A percentile compares a stretch with the other conserved stretches of the same genome.
Evolutionary conservation across 2,113 vertebrate genomes (phyloP).

Genomic region (Caloenas nicobarica): DNA sequence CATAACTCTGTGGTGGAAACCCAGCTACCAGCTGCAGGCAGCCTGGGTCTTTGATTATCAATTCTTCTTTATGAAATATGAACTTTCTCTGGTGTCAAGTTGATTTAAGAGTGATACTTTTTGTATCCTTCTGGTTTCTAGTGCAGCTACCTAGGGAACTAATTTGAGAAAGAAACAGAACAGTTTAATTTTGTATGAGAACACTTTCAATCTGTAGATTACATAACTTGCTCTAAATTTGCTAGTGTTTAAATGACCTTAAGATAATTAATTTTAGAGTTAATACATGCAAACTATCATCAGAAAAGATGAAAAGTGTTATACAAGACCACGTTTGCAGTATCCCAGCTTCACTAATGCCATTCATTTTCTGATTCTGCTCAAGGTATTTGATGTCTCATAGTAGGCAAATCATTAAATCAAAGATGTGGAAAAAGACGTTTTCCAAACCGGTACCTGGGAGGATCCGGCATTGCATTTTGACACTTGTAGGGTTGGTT

Average conservation of each 20-base stretch:
- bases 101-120: neutral
- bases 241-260: neutral
- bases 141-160: slow-evolving; percentile 4
- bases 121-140: neutral
- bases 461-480: neutral
- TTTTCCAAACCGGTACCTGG: neutral
- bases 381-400: neutral
- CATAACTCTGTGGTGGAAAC: neutral
- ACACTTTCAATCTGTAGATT: neutral
- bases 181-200: slow-evolving; percentile 17
- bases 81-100: neutral
- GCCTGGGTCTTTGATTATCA: neutral
- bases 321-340: neutral
- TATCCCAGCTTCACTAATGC: neutral
- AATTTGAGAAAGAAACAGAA: neutral
- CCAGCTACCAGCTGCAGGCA: neutral
- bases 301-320: neutral
- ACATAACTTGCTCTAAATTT: neutral
- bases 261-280: neutral
- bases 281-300: neutral
- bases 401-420: neutral
- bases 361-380: neutral
- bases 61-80: neutral
- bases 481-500: neutral
- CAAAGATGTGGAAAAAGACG: neutral